Evolutionary conservation across 2,888 invertebrate species (phyloP).

Genomic region (Nymphalis c-album): DNA sequence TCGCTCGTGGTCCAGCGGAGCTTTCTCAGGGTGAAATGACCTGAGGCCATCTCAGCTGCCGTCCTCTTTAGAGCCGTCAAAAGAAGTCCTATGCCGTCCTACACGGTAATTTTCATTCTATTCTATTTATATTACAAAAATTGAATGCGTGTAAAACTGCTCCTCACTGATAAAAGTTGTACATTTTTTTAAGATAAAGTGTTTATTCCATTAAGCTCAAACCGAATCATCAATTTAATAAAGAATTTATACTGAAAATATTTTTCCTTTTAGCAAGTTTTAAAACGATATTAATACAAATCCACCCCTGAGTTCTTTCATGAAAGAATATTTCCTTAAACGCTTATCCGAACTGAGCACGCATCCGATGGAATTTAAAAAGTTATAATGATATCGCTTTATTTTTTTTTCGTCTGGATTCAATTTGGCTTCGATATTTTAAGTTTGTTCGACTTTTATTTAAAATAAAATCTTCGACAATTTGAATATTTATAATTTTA

Average conservation of each 20-base stretch:
- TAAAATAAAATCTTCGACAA: no score
- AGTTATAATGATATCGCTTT: slow-evolving; percentile 1
- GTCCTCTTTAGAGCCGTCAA: no score
- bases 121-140: no score
- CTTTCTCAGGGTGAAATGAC: no score
- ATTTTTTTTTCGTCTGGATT: background rate
- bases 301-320: slow-evolving; percentile 9
- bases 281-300: slow-evolving; percentile 21
- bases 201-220: background rate
- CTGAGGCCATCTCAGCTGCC: no score
- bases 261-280: slow-evolving; percentile 21
- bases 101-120: no score
- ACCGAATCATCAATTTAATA: background rate
- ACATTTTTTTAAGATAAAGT: background rate
- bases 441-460: background rate
- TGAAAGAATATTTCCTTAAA: slow-evolving; percentile 20
- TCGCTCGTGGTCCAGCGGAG: no score
- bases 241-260: slow-evolving; percentile 11
- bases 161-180: no score
- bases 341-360: slow-evolving; percentile 19
- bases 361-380: slow-evolving; percentile 5
- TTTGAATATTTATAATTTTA: no score
- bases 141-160: no score
- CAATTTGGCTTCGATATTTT: background rate
- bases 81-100: no score